Conservation (phyloP, 2,888 invertebrate genomes). For the Nomada flava region DNA sequence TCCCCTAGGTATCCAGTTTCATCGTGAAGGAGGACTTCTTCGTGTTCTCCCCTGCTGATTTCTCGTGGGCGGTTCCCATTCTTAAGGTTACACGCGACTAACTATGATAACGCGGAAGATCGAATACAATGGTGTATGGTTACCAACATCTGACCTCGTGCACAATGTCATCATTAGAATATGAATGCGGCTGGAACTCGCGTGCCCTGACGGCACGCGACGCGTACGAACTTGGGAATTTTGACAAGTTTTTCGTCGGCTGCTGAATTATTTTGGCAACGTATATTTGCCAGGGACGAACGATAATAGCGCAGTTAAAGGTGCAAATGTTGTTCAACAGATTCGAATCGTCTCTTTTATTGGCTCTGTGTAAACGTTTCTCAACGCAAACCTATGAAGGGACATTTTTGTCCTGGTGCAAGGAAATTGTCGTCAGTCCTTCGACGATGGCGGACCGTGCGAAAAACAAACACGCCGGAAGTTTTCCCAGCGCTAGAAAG, state of each 20-base stretch:
- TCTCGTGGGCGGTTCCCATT: constrained; percentile 79
- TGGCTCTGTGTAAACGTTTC: constrained; percentile 12
- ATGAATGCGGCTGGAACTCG: constrained; percentile 76
- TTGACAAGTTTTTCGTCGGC: constrained; percentile 41
- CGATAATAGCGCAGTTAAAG: neutral
- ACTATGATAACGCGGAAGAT: constrained; percentile 68
- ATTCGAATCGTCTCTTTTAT: constrained; percentile 5
- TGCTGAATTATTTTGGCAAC: neutral
- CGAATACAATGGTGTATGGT: constrained; percentile 78
- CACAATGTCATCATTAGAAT: constrained; percentile 82
- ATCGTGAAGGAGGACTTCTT: constrained; percentile 34
- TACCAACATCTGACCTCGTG: constrained; percentile 81
- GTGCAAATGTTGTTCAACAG: neutral
- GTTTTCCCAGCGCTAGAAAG: constrained; percentile 58
- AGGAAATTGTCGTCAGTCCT: constrained; percentile 54
- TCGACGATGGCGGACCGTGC: constrained; percentile 48
- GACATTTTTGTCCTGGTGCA: constrained; percentile 2
- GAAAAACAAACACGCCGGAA: constrained; percentile 68
- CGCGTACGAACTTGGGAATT: constrained; percentile 62
- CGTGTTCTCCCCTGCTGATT: constrained; percentile 51
- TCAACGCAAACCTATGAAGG: neutral
- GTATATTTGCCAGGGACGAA: neutral
- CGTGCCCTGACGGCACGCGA: constrained; percentile 77
- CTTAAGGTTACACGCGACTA: constrained; percentile 74
- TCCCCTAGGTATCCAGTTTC: constrained; percentile 48